These are phyloP conservation scores for Loriculus beryllinus DNA, from an alignment of 2,797 vertebrate species.

Conservation along the genomic window DNA sequence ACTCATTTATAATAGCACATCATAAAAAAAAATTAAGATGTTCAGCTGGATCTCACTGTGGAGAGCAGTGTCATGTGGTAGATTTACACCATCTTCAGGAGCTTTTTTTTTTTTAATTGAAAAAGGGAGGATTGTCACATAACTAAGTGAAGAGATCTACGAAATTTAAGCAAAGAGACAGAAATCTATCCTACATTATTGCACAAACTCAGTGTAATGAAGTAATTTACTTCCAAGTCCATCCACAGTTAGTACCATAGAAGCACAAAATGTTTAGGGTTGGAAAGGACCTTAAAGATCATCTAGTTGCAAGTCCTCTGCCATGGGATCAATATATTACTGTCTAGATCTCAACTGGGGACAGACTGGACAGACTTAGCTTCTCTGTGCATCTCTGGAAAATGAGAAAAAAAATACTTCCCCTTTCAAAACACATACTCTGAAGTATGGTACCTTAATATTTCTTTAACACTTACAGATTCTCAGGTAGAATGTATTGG, in stretches of 20 bases:
- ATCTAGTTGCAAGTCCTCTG: not conserved
- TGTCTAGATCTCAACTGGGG: not conserved
- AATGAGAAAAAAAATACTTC: not conserved
- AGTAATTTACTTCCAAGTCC: not conserved
- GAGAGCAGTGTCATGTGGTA: not conserved
- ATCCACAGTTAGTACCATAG: not conserved
- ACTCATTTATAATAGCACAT: not conserved
- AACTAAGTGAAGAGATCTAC: not conserved
- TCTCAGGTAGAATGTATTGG: constrained; percentile 19
- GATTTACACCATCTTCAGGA: not conserved
- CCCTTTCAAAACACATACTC: not conserved
- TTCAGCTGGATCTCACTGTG: not conserved
- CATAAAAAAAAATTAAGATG: not conserved
- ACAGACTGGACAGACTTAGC: not conserved
- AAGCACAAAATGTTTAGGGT: not conserved
- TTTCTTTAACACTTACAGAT: not conserved
- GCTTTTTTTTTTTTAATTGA: not conserved
- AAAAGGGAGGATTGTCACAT: not conserved
- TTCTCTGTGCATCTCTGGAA: not conserved
- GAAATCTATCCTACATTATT: not conserved
- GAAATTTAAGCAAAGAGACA: not conserved
- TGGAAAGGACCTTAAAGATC: not conserved
- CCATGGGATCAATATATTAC: not conserved
- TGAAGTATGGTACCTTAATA: not conserved
- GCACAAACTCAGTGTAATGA: not conserved